These are phyloP conservation scores for Anoplius nigerrimus DNA, from an alignment of 2,888 invertebrate genomes.

Conservation along the genomic window DNA sequence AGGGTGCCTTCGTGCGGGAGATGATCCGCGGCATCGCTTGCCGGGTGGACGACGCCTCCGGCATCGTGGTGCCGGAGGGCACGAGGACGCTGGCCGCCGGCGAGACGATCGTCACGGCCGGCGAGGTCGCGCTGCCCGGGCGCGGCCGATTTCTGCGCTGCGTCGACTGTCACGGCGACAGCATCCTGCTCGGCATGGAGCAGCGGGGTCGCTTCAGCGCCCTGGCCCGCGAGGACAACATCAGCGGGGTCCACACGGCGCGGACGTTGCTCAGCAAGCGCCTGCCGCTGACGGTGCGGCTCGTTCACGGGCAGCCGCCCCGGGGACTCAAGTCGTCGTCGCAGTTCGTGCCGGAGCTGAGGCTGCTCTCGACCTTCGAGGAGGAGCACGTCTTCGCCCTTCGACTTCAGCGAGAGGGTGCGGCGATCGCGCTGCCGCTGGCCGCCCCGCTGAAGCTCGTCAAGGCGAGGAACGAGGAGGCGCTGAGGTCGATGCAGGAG, in stretches of 20 bases:
- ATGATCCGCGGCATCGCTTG: slow-evolving; percentile 82
- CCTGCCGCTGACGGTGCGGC: slow-evolving; percentile 92
- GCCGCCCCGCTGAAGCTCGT: slow-evolving; percentile 91
- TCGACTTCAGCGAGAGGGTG: slow-evolving; percentile 87
- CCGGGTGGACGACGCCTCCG: slow-evolving; percentile 73
- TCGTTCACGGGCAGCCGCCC: slow-evolving; percentile 93
- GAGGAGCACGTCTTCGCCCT: slow-evolving; percentile 91
- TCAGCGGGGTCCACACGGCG: slow-evolving; percentile 95
- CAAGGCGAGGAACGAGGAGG: slow-evolving; percentile 88
- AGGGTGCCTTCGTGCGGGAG: slow-evolving; percentile 87
- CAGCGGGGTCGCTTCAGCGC: slow-evolving; percentile 95
- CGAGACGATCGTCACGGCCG: slow-evolving; percentile 88
- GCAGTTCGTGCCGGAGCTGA: slow-evolving; percentile 89
- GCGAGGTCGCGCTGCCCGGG: slow-evolving; percentile 82
- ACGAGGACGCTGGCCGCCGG: slow-evolving; percentile 87
- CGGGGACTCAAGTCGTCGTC: slow-evolving; percentile 87
- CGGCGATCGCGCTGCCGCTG: slow-evolving; percentile 88
- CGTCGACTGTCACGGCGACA: slow-evolving; percentile 89
- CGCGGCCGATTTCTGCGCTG: slow-evolving; percentile 90
- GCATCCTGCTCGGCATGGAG: slow-evolving; percentile 88
- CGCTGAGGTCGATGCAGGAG: slow-evolving; percentile 80
- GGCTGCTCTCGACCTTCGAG: slow-evolving; percentile 89
- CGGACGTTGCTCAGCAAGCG: slow-evolving; percentile 91
- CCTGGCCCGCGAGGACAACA: slow-evolving; percentile 93
- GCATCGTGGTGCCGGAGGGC: slow-evolving; percentile 81